Conservation (phyloP, 2,888 invertebrate species). For the Mimachlamys varia region DNA sequence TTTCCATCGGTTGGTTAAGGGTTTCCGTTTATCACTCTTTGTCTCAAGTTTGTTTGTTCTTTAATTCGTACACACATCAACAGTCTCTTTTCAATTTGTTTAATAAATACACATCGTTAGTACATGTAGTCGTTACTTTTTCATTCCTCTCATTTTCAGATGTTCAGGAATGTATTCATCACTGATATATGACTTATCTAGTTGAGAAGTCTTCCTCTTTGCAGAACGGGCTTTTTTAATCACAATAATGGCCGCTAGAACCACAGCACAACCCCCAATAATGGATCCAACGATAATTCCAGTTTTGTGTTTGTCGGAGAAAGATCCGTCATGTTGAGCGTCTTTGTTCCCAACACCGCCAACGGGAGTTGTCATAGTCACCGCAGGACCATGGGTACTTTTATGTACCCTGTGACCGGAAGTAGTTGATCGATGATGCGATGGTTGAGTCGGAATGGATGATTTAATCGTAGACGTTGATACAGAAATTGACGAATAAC, state of each 20-base stretch:
- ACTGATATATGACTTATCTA: not conserved
- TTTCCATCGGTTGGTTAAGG: no score
- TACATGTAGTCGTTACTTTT: no score
- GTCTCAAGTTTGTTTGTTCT: no score
- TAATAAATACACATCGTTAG: no score
- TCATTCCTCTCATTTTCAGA: constrained; percentile 1
- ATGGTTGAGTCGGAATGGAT: not conserved
- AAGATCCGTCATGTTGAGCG: not conserved
- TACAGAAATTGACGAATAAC: not conserved
- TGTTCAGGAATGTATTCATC: not conserved
- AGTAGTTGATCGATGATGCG: not conserved
- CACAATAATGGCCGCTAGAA: not conserved
- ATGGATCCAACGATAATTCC: not conserved
- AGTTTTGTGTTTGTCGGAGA: not conserved
- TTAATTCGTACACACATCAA: no score
- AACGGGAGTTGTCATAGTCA: not conserved
- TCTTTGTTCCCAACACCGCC: not conserved
- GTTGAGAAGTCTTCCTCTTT: not conserved
- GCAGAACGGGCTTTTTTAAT: not conserved
- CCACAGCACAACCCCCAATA: not conserved
- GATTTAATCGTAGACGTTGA: not conserved
- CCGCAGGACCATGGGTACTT: not conserved
- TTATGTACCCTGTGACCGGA: not conserved
- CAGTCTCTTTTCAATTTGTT: not conserved
- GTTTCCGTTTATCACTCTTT: no score